Conservation (phyloP, 2,113 vertebrate genomes). For the Aramus guarauna region DNA sequence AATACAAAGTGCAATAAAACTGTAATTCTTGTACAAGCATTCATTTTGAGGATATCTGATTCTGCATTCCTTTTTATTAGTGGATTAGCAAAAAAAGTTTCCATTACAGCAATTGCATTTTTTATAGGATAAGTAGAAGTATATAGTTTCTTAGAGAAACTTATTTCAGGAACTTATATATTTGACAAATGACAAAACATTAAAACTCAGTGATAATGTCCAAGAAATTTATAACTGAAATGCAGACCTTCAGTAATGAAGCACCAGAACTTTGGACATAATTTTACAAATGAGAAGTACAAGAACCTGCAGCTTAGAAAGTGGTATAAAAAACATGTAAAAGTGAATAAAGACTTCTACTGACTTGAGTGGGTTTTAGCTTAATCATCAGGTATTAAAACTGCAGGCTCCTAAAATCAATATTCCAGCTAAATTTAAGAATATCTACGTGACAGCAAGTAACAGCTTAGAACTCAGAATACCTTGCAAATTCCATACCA, state of each 20-base stretch:
- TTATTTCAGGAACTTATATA: neutral
- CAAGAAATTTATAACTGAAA: neutral
- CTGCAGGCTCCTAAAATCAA: neutral
- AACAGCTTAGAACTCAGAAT: neutral
- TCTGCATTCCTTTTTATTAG: neutral
- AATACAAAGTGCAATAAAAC: neutral
- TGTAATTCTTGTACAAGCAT: neutral
- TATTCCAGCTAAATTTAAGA: neutral
- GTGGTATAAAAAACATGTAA: neutral
- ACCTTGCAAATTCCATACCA: neutral
- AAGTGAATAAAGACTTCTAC: neutral
- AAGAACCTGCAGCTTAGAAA: neutral
- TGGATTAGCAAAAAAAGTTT: neutral
- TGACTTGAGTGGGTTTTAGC: neutral
- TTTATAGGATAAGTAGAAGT: neutral
- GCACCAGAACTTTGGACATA: neutral
- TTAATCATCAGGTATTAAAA: neutral
- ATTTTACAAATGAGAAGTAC: neutral
- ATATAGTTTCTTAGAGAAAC: neutral
- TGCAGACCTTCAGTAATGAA: neutral
- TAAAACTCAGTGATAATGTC: rapidly evolving
- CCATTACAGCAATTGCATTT: neutral
- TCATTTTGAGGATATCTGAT: neutral
- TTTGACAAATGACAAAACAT: neutral
- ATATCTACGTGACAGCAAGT: neutral